A percentile compares a stretch with the other conserved stretches of the same genome.
These are phyloP conservation scores for Micrasema minimum DNA, from an alignment of 1,140 invertebrate species.

Conservation along the genomic window DNA sequence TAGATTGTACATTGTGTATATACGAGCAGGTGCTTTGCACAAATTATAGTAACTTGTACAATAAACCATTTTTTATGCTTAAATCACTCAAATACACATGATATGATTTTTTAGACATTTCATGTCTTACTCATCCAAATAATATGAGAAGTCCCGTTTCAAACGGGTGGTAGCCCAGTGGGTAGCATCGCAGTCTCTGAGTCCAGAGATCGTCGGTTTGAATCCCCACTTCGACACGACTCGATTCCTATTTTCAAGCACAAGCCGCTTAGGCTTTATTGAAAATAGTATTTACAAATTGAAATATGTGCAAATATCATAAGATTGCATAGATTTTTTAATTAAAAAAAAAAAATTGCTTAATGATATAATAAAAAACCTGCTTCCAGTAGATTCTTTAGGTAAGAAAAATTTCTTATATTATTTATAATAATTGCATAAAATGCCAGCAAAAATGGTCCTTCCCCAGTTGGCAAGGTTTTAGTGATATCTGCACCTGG, in stretches of 20 bases:
- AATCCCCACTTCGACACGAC: too few species aligned
- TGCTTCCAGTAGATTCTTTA: conserved; percentile 20
- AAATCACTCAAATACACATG: background rate
- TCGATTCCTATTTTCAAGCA: too few species aligned
- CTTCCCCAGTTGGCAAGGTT: conserved; percentile 13
- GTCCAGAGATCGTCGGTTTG: too few species aligned
- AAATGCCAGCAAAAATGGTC: conserved; percentile 31
- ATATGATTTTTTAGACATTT: background rate
- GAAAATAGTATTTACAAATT: too few species aligned
- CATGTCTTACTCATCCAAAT: background rate
- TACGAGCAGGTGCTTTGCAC: background rate
- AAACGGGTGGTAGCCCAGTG: too few species aligned
- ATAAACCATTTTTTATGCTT: background rate
- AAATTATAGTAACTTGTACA: background rate
- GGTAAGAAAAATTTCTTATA: conserved; percentile 9
- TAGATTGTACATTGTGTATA: too few species aligned
- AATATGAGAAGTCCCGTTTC: background rate
- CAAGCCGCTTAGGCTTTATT: too few species aligned
- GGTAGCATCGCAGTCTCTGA: too few species aligned
- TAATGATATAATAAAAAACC: conserved; percentile 36
- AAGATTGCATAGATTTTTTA: too few species aligned
- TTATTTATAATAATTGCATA: conserved; percentile 32
- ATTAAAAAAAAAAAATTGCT: too few species aligned
- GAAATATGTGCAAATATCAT: too few species aligned
- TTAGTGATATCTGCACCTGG: conserved; percentile 39